Conservation (phyloP, 2,888 invertebrate genomes). For the Drosophila algonquin region DNA sequence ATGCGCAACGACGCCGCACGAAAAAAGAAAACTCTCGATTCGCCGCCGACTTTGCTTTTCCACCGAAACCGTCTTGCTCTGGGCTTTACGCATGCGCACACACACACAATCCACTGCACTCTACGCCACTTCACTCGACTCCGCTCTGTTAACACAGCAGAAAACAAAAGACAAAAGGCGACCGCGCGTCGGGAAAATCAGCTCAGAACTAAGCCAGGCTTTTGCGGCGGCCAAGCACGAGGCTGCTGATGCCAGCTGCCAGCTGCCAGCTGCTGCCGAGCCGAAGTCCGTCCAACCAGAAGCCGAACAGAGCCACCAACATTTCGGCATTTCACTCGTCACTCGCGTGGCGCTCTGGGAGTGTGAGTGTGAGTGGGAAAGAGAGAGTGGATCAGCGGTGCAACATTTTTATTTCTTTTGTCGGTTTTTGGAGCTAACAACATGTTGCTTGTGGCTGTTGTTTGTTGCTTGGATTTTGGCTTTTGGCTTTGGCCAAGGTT, state of each 20-base stretch:
- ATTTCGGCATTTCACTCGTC: constrained; percentile 54
- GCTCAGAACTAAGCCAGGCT: constrained; percentile 82
- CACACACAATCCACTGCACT: neutral
- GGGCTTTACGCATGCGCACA: constrained; percentile 48
- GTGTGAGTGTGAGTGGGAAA: neutral
- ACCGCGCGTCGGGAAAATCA: constrained; percentile 81
- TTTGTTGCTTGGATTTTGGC: too few relatives aligned
- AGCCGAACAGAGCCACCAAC: constrained; percentile 45
- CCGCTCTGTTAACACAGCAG: constrained; percentile 8
- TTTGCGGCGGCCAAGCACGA: constrained; percentile 61
- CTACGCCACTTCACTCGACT: neutral
- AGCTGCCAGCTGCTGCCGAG: constrained; percentile 17
- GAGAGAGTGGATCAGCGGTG: constrained; percentile 2
- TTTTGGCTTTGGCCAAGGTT: constrained; percentile 70
- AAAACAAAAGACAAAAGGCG: constrained; percentile 40
- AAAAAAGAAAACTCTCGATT: constrained; percentile 66
- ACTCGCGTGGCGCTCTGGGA: neutral
- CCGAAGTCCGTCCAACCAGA: constrained; percentile 20
- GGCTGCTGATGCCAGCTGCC: constrained; percentile 28
- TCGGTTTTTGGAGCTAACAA: constrained; percentile 10
- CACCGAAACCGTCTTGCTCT: constrained; percentile 21
- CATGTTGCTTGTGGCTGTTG: constrained; percentile 33
- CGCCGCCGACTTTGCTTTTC: constrained; percentile 12
- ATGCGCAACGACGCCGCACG: constrained; percentile 63
- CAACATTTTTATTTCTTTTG: neutral